A percentile compares a stretch with the other conserved stretches of the same genome.
Conservation (phyloP, 2,797 vertebrate species). For the Molossus molossus region DNA sequence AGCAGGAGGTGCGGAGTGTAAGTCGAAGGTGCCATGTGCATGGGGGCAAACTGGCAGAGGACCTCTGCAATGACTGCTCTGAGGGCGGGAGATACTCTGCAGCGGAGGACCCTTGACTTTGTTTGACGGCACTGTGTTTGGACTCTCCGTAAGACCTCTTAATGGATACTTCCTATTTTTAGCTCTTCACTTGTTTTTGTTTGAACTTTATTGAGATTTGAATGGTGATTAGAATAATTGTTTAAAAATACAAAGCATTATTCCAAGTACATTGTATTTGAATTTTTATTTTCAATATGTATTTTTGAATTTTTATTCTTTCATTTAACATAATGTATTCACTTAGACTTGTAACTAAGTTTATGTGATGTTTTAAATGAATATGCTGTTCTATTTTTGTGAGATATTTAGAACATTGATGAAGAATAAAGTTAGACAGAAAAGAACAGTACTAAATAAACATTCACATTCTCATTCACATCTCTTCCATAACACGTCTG, state of each 20-base stretch:
- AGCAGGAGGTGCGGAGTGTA: background rate
- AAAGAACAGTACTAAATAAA: background rate
- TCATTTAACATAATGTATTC: slow-evolving; percentile 42
- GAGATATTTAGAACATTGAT: slow-evolving; percentile 32
- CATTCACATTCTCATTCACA: slow-evolving; percentile 16
- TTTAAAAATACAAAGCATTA: slow-evolving; percentile 3
- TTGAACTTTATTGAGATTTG: slow-evolving; percentile 7
- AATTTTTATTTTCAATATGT: slow-evolving; percentile 36
- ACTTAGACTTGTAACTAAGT: slow-evolving; percentile 30
- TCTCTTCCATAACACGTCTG: background rate
- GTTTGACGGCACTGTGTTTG: background rate
- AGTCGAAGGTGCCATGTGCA: fast-evolving
- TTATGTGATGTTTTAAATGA: slow-evolving; percentile 36
- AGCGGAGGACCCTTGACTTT: background rate
- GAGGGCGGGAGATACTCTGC: background rate
- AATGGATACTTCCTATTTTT: background rate
- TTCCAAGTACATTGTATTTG: background rate
- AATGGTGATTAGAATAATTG: background rate
- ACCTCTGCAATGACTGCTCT: background rate
- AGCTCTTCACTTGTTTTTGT: slow-evolving; percentile 2
- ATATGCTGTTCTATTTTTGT: background rate
- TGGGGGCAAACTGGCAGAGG: background rate
- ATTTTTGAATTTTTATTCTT: slow-evolving; percentile 5
- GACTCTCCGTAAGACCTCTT: background rate
- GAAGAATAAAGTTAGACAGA: background rate